Evolutionary conservation across 2,888 invertebrate species (phyloP), one percentile per base, ranked within the genome.

Genomic region (Petrolisthes cinctipes): DNA sequence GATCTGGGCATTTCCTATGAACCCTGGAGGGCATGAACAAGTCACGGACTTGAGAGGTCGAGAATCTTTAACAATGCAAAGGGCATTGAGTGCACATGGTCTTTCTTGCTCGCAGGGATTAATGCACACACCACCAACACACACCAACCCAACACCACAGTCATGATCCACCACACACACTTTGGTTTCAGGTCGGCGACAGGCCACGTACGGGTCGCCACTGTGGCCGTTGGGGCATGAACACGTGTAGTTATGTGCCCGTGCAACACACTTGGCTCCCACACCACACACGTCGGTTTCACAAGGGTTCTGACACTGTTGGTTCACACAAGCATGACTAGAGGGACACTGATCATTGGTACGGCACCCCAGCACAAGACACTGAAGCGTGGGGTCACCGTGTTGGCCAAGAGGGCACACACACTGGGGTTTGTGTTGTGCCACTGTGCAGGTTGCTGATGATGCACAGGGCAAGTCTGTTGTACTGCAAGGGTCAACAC

Each of bases 41-140:
- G 96, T 95, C 95, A 97, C 96, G 7, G 97, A 97, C 91, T 97
- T 95, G 93, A 97, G 94, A 6, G 97, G 97, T 91, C 97, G 93
- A 0, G 97, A 97, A 92, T 97, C 96, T 53, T 97, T 95, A 11
- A 97, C 97, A 9, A 95, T 95, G 92, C 98, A 98, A 91, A 95
- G 94, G 0, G 97, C 97, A 85, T 87, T 87, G 61, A 89, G 88
- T 23, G 91, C 91, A 85, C 89, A 89, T 51, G 86, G 89, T 53
- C 82, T 87, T 75, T 85, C 85, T 71, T 87, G 82, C 68, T 89
- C 79, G 71, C 97, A 97, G 0, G 97, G 97, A 92, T 97, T 96
- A 92, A 95, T 95, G 92, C 97, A 97, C 91, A 94, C 94, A 79
- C 95, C 96, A 92, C 94, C 95, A 92, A 97, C 95, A 93, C 97